Evolutionary conservation across 2,113 vertebrate genomes (phyloP), one percentile per base, ranked within the genome.

Genomic region (Sinocyclocheilus maitianheensis): DNA sequence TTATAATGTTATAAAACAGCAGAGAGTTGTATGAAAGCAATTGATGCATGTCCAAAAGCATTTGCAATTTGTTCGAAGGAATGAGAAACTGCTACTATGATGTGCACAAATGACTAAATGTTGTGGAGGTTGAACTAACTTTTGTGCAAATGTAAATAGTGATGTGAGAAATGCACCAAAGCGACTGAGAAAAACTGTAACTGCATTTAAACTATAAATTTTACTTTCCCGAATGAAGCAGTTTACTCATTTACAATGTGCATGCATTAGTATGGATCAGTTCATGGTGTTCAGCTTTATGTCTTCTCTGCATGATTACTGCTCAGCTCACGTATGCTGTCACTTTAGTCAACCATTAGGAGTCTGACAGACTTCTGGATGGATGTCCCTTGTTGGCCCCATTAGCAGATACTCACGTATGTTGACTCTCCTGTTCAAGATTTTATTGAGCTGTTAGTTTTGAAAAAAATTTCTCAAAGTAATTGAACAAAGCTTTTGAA

Each of bases 401-500:
- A 63, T 80, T 62, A 80, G 77, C 11, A 24, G 22, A 80, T 43
- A 26, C 48, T 76, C 77, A n/a, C 34, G 16, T 63, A 40, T 43
- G 18, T n/a, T 62, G 53, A 79, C 77, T 60, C 30, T 40, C 18
- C 60, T 13, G 53, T 62, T 62, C 22, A 40, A 62, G 55, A 16
- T 62, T 62, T 80, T 62, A 43, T 80, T 80, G 34, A 80, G 58
- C 34, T 43, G 22, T 63, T 78, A 37, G 5, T 24, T 43, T n/a
- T 5, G 3, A n/a, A 40, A 60, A 79, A 80, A 62, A 9, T 11
- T 80, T 16, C 34, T 80, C 55, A 24, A 3, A 62, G 24, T 80
- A 43, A 63, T 80, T 80, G 77, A 80, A 63, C 77, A 63, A 63
- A 13, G 77, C 77, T 62, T 63, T 80, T 62, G 55, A 40, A 43